A percentile compares a stretch with the other conserved stretches of the same genome.
Evolutionary conservation across 2,797 vertebrate genomes (phyloP).

Genomic region (Eptatretus atami): DNA sequence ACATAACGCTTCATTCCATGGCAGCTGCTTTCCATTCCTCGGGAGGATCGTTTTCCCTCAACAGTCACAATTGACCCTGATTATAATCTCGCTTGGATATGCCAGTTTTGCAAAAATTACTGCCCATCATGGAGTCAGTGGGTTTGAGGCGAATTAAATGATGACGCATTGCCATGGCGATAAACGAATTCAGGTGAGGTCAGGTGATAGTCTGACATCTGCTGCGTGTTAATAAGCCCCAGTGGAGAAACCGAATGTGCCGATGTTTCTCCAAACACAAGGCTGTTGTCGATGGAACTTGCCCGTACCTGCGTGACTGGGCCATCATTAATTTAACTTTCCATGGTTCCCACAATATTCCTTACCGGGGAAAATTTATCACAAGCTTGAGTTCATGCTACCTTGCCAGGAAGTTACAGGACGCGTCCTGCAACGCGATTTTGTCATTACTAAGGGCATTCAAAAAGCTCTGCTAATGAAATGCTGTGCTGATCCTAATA

Average conservation of each 20-base stretch:
- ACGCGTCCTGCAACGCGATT: too few relatives aligned
- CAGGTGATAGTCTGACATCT: constrained; percentile 1
- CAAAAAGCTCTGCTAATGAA: too few relatives aligned
- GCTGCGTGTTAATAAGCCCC: constrained; percentile 5
- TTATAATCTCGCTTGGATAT: constrained; percentile 1
- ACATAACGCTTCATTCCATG: too few relatives aligned
- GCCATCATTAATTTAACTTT: background rate
- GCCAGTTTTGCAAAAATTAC: constrained; percentile 1
- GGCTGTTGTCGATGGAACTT: background rate
- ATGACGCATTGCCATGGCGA: constrained; percentile 5
- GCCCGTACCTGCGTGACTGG: background rate
- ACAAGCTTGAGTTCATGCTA: too few relatives aligned
- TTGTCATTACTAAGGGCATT: too few relatives aligned
- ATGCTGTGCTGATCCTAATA: too few relatives aligned
- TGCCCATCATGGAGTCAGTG: constrained; percentile 1
- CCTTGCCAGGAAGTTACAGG: too few relatives aligned
- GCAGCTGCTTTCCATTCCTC: too few relatives aligned
- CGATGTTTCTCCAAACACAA: background rate
- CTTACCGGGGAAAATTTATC: too few relatives aligned
- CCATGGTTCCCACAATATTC: background rate
- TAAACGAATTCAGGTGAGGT: constrained; percentile 5
- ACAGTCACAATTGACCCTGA: too few relatives aligned
- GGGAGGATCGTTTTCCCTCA: too few relatives aligned
- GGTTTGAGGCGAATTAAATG: constrained; percentile 5
- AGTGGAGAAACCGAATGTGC: background rate